These are phyloP conservation scores for Rhingia campestris DNA, from an alignment of 2,888 invertebrate species.

Conservation along the genomic window DNA sequence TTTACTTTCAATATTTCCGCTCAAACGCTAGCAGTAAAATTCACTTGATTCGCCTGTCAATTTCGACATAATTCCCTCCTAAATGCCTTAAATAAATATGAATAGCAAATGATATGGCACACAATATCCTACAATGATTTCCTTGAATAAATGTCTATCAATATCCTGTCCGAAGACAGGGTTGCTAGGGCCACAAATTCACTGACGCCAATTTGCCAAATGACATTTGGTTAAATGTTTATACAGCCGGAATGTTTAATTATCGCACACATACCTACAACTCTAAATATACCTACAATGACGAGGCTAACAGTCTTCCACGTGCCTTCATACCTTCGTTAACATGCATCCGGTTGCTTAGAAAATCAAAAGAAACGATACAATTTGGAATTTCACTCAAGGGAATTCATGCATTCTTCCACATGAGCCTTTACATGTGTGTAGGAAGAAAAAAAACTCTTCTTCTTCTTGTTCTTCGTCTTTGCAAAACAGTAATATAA, in stretches of 20 bases:
- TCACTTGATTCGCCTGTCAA: no score
- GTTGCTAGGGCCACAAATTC: no score
- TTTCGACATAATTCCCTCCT: no score
- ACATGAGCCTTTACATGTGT: background rate
- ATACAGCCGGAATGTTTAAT: conserved; percentile 60
- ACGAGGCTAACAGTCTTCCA: conserved; percentile 8
- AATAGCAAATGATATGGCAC: no score
- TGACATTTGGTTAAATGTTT: conserved; percentile 53
- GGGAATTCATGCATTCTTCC: background rate
- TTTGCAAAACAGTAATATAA: background rate
- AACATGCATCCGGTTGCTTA: conserved; percentile 43
- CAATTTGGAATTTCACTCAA: conserved; percentile 27
- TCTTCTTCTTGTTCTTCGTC: background rate
- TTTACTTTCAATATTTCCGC: no score
- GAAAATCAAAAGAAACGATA: conserved; percentile 60
- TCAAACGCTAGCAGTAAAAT: no score
- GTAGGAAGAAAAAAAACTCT: conserved; percentile 4
- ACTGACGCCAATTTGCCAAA: conserved; percentile 51
- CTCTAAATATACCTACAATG: conserved; percentile 24
- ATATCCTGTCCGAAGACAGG: no score
- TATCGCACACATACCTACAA: conserved; percentile 29
- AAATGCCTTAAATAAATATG: no score
- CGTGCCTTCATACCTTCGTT: conserved; percentile 26
- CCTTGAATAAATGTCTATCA: no score
- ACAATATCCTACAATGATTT: no score